Conservation (phyloP, 2,888 invertebrate species). For the Drosophila yooni region DNA sequence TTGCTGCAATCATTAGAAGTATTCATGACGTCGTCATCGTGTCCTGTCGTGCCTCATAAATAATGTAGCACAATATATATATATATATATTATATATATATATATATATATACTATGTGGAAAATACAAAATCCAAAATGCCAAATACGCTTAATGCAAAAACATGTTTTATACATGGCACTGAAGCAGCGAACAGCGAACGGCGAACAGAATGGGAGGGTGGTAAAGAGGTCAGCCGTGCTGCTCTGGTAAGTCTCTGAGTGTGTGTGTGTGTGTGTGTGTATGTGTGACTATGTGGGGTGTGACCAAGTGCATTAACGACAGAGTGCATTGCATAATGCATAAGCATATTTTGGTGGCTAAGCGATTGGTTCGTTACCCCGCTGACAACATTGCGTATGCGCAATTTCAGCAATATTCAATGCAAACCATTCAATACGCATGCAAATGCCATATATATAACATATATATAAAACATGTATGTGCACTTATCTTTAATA, state of each 20-base stretch:
- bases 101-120: constrained; percentile 2
- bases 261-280: neutral
- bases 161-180: constrained; percentile 68
- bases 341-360: constrained; percentile 40
- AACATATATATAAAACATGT: neutral
- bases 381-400: constrained; percentile 41
- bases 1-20: constrained; percentile 59
- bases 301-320: constrained; percentile 38
- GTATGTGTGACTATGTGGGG: neutral
- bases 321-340: constrained; percentile 40
- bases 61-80: constrained; percentile 46
- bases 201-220: neutral
- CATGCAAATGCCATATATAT: constrained; percentile 1
- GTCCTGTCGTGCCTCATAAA: constrained; percentile 54
- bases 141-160: constrained; percentile 65
- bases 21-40: constrained; percentile 54
- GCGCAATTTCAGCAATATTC: constrained; percentile 30
- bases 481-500: constrained; percentile 22
- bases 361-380: constrained; percentile 37
- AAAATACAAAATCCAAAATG: constrained; percentile 58
- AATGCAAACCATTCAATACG: constrained; percentile 37
- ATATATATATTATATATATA: neutral
- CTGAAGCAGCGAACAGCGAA: constrained; percentile 1
- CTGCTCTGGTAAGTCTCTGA: neutral
- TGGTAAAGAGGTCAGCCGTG: neutral